Evolutionary conservation across 2,888 invertebrate genomes (phyloP).

Genomic region (Synergus gifuensis): DNA sequence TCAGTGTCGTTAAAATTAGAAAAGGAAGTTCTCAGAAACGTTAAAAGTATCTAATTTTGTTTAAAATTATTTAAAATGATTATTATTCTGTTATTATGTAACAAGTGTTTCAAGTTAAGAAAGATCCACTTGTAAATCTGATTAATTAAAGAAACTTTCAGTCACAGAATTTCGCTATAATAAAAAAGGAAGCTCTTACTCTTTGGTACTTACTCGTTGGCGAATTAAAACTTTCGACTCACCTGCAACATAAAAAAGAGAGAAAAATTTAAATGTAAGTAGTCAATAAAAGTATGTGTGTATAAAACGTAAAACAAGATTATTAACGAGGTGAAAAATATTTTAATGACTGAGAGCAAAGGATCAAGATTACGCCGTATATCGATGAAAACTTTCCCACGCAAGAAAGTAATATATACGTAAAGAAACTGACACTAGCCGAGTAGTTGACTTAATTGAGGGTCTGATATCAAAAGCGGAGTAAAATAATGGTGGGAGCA

Average conservation of each 20-base stretch:
- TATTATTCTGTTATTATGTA: too few relatives aligned
- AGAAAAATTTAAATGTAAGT: background rate
- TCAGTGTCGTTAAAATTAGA: background rate
- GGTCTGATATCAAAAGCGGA: too few relatives aligned
- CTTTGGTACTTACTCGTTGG: too few relatives aligned
- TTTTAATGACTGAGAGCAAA: background rate
- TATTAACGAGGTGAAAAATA: background rate
- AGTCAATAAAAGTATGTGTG: background rate
- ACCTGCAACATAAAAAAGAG: constrained; percentile 19
- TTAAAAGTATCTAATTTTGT: too few relatives aligned
- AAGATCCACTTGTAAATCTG: background rate
- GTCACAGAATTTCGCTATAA: background rate
- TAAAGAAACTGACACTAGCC: background rate
- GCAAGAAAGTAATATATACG: constrained; percentile 20
- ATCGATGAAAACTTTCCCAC: constrained; percentile 33
- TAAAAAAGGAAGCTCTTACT: background rate
- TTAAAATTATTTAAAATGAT: background rate
- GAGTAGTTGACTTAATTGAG: constrained; percentile 31
- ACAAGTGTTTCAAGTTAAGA: background rate
- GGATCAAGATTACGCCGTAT: background rate
- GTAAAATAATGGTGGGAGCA: too few relatives aligned
- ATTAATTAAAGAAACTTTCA: background rate
- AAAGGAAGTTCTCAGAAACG: too few relatives aligned
- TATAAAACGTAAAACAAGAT: background rate
- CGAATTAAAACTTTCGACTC: constrained; percentile 1